Base-by-base conservation (phyloP, 2,797 vertebrate genomes). In the Coranthus polyacanthus region DNA sequence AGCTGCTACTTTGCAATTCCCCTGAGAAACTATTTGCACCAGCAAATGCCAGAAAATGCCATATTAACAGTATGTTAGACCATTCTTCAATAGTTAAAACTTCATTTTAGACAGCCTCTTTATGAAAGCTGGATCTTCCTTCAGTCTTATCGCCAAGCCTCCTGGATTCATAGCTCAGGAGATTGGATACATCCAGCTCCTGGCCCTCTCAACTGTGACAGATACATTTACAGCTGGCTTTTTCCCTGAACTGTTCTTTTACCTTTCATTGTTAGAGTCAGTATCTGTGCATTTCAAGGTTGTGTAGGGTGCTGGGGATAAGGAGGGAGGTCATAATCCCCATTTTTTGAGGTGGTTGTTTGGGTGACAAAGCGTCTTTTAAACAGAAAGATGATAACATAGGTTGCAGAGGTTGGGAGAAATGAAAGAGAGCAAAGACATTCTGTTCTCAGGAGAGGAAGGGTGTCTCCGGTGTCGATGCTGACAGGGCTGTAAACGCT, bases 331-430 rank as follows among this genome's bases (percentile, higher is more conserved):
- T 52, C 44, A 20, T 4, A 16, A 50, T 61, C 49, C n/a, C 36
- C n/a, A 26, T 41, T 55, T 49, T 18, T 20, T 3, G 22, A 21
- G 16, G 7, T 34, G 55, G 37, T 45, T 64, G 26, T 73, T 59
- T 68, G 55, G 50, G 60, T 68, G 57, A 82, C 54, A 45, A 41
- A 34, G 41, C 44, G 9, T 12, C 56, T 56, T 75, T 75, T 64
- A 49, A 55, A 72, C 9, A 39, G 41, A 18, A 41, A 52, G 41
- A 70, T 69, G 62, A 73, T 53, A 21, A 37, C 11, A 26, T 12
- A 17, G 39, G 20, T 42, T 55, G 50, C 16, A 34, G 68, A 53
- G 57, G 43, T 36, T 15, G 41, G 49, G 47, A 63, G 68, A 34
- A 69, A 64, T 41, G 37, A 79, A 72, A 66, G 13, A 17, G 38